A percentile compares a stretch with the other conserved stretches of the same genome.
These are phyloP conservation scores for Campaea margaritaria DNA, from an alignment of 2,888 invertebrate species.

Conservation along the genomic window DNA sequence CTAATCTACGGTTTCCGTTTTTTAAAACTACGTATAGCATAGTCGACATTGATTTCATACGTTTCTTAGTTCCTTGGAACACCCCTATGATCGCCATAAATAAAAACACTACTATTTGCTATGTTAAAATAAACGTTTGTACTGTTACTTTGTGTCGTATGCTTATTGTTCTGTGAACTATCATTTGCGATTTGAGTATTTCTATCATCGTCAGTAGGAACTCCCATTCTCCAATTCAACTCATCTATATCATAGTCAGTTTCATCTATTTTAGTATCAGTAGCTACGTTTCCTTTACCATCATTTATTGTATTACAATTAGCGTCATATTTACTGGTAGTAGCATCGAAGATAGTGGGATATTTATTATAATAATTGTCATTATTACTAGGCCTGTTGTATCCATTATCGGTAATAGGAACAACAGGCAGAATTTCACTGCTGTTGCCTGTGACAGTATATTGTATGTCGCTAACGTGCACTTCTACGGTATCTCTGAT, in stretches of 20 bases:
- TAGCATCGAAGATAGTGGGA: neutral
- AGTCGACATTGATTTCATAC: neutral
- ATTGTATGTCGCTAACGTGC: conserved; percentile 43
- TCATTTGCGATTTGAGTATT: conserved; percentile 6
- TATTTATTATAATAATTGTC: conserved; percentile 13
- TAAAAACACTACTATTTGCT: conserved; percentile 49
- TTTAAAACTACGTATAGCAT: neutral
- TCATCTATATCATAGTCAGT: conserved; percentile 53
- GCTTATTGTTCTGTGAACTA: neutral
- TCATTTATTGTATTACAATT: conserved; percentile 3
- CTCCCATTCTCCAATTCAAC: conserved; percentile 57
- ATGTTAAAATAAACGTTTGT: conserved; percentile 46
- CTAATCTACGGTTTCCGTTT: too few relatives aligned
- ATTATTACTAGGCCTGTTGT: conserved; percentile 6
- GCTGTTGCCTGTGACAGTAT: conserved; percentile 24
- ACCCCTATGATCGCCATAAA: conserved; percentile 42
- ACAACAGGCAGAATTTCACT: conserved; percentile 6
- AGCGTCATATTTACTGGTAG: conserved; percentile 11
- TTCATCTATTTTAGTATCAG: conserved; percentile 28
- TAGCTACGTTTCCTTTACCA: conserved; percentile 7
- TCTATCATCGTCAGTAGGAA: conserved; percentile 8
- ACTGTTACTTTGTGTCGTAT: conserved; percentile 11
- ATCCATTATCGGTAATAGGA: conserved; percentile 12
- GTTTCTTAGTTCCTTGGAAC: conserved; percentile 35
- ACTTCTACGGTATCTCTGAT: conserved; percentile 59